Conservation (phyloP, 2,888 invertebrate species). For the Drosophila merina region DNA sequence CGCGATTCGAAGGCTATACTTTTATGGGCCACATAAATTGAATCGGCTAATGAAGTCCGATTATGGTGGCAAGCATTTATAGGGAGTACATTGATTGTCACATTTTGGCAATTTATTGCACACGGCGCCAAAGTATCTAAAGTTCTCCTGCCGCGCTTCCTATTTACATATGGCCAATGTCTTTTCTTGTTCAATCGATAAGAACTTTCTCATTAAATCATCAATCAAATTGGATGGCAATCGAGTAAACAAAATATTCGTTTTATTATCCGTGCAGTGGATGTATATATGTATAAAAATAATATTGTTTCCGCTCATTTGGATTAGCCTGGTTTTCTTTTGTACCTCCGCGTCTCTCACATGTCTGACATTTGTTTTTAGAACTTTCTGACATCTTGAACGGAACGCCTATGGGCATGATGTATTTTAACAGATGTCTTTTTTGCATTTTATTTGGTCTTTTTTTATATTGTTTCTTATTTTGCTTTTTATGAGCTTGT, state of each 20-base stretch:
- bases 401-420: conserved; percentile 65
- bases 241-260: conserved; percentile 56
- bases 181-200: conserved; percentile 3
- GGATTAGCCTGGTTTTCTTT: conserved; percentile 45
- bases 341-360: conserved; percentile 15
- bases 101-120: conserved; percentile 68
- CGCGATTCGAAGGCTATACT: conserved; percentile 26
- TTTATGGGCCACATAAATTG: conserved; percentile 52
- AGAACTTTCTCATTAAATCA: conserved; percentile 51
- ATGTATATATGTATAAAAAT: conserved; percentile 15
- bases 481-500: conserved; percentile 16
- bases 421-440: conserved; percentile 72
- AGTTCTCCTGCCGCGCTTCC: neutral
- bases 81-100: conserved; percentile 36
- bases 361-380: conserved; percentile 71
- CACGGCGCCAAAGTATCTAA: conserved; percentile 60
- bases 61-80: conserved; percentile 26
- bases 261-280: conserved; percentile 45
- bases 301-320: conserved; percentile 34
- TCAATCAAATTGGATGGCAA: conserved; percentile 54
- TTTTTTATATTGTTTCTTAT: conserved; percentile 4
- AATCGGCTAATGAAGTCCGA: conserved; percentile 35
- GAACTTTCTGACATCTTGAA: conserved; percentile 66
- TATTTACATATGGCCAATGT: conserved; percentile 8
- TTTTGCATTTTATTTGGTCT: conserved; percentile 39